A percentile compares a stretch with the other conserved stretches of the same genome.
Evolutionary conservation across 2,797 vertebrate species (phyloP).

Genomic region (Crax fasciolata): DNA sequence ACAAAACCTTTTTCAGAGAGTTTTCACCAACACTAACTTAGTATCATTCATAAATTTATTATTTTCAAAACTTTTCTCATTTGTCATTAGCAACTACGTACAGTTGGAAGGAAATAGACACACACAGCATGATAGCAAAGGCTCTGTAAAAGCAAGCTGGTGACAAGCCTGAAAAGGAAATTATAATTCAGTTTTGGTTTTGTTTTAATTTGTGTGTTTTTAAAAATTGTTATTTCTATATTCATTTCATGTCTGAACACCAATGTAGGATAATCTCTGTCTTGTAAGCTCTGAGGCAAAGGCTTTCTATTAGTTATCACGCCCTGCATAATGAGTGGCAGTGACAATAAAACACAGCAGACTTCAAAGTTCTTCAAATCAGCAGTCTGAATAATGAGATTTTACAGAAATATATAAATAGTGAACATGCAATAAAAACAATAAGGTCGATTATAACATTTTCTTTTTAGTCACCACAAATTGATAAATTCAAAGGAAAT

Average conservation of each 20-base stretch:
- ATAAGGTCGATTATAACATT: not conserved
- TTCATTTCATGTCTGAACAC: not conserved
- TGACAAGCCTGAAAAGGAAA: not conserved
- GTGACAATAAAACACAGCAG: not conserved
- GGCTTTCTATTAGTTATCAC: slow-evolving; percentile 12
- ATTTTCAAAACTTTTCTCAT: not conserved
- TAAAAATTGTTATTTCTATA: not conserved
- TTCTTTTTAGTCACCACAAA: slow-evolving; percentile 10
- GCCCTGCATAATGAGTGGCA: not conserved
- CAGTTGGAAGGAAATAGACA: not conserved
- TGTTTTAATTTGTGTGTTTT: not conserved
- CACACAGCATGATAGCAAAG: not conserved
- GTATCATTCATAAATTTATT: not conserved
- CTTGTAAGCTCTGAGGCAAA: not conserved
- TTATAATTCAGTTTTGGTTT: not conserved
- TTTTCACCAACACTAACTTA: not conserved
- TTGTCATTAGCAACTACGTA: not conserved
- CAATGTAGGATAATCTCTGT: not conserved
- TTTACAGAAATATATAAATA: slow-evolving; percentile 35
- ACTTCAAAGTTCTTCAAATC: slow-evolving; percentile 14
- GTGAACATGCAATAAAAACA: slow-evolving; percentile 21
- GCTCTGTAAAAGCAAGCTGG: not conserved
- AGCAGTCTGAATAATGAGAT: slow-evolving; percentile 12
- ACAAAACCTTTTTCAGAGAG: not conserved
- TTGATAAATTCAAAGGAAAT: not conserved